Evolutionary conservation across 2,888 invertebrate genomes (phyloP).

Genomic region (Eumacrocentrus americanus): DNA sequence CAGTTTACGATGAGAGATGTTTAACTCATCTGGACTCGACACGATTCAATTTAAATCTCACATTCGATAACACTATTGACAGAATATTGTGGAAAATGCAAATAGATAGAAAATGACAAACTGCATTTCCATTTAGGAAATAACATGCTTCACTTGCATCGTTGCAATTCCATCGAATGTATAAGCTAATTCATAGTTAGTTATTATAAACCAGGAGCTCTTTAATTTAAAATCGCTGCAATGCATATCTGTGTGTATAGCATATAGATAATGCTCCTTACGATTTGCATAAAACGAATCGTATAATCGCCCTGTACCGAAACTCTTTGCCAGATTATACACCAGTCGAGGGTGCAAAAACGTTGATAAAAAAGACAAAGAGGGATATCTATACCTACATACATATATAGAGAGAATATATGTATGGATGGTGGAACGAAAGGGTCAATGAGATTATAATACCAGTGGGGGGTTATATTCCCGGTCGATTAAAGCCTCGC

Average conservation of each 20-base stretch:
- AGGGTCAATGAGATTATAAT: conserved; percentile 42
- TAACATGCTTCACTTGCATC: background rate
- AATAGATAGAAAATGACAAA: background rate
- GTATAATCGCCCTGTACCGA: background rate
- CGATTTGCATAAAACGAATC: background rate
- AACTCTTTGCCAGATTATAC: background rate
- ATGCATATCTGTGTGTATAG: background rate
- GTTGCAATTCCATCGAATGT: background rate
- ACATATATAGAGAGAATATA: background rate
- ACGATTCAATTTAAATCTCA: background rate
- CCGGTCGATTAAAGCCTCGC: conserved; percentile 43
- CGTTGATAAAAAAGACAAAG: background rate
- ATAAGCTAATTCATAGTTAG: too few relatives aligned
- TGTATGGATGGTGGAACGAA: conserved; percentile 7
- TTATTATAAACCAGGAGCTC: background rate
- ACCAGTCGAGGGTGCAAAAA: background rate
- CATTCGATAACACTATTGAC: background rate
- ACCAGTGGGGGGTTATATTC: conserved; percentile 36
- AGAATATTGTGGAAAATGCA: background rate
- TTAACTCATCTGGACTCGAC: background rate
- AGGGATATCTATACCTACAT: background rate
- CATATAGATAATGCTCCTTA: background rate
- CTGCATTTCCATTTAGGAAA: background rate
- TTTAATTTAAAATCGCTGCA: background rate
- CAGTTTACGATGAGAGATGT: background rate